These are phyloP conservation scores for Ceriagrion tenellum DNA, from an alignment of 2,888 invertebrate species.

Conservation along the genomic window DNA sequence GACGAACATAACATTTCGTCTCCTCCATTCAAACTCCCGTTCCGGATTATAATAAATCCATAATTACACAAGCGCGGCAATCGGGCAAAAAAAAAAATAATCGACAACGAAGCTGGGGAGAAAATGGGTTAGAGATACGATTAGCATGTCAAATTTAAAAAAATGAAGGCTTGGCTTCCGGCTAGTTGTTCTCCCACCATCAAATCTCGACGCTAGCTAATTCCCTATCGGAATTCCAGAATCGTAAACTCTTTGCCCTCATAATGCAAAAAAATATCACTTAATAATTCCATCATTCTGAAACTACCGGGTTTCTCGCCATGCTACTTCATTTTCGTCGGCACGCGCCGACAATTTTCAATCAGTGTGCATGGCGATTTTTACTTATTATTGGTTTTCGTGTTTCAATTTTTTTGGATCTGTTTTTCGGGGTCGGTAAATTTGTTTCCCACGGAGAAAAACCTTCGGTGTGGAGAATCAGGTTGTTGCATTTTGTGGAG, in stretches of 20 bases:
- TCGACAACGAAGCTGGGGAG: neutral
- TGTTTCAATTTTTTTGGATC: too few species aligned
- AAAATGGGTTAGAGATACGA: slow-evolving; percentile 29
- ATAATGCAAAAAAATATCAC: neutral
- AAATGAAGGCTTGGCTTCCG: neutral
- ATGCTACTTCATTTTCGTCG: neutral
- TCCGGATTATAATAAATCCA: neutral
- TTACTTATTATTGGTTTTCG: too few species aligned
- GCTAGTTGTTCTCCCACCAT: neutral
- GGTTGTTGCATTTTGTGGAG: too few species aligned
- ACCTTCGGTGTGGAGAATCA: too few species aligned
- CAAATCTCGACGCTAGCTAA: neutral
- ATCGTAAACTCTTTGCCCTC: neutral
- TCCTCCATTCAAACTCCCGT: neutral
- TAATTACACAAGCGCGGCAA: neutral
- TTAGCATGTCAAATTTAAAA: neutral
- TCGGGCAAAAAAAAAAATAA: too few species aligned
- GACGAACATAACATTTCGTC: neutral
- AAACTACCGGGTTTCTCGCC: neutral
- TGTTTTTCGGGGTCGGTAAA: too few species aligned
- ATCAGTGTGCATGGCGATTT: neutral
- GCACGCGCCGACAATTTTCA: neutral
- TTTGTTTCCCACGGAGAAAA: too few species aligned
- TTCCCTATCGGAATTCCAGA: neutral
- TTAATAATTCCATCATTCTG: neutral